phyloP scores from a whole-genome alignment of 2,888 invertebrate genomes.

The Trichopoda pennipes region DNA sequence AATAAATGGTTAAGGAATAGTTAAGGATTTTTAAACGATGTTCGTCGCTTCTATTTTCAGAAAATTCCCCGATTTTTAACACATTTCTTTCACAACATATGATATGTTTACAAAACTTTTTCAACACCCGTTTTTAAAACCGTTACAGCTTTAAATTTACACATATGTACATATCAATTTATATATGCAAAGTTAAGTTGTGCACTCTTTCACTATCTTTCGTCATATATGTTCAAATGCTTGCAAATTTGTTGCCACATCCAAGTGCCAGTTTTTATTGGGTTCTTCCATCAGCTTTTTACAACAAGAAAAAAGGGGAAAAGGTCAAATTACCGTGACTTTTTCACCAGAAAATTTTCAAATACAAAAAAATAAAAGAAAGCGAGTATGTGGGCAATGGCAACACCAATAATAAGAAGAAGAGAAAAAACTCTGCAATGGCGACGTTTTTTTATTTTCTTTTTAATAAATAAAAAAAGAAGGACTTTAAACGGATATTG shows the following conservation, averaged over 20 bases:
- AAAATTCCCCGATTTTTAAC: no score
- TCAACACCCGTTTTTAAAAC: no score
- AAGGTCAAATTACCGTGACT: constrained; percentile 1
- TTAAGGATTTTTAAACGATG: no score
- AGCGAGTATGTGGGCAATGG: constrained; percentile 32
- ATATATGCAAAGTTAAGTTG: no score
- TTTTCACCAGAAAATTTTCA: constrained; percentile 17
- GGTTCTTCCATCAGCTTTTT: constrained; percentile 6
- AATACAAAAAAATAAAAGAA: constrained; percentile 42
- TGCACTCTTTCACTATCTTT: neutral
- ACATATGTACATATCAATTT: no score
- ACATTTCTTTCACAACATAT: no score
- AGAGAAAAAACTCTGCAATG: neutral
- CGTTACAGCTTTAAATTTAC: no score
- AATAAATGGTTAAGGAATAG: no score
- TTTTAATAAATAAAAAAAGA: constrained; percentile 13
- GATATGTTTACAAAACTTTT: no score
- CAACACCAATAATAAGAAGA: neutral
- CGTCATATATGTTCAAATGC: neutral
- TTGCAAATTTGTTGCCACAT: constrained; percentile 19
- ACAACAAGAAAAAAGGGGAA: neutral
- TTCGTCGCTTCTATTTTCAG: no score
- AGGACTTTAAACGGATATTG: constrained; percentile 50
- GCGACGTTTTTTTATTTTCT: constrained; percentile 13
- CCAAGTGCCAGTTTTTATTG: neutral